These are phyloP conservation scores for Microtus pennsylvanicus DNA, from an alignment of 2,113 vertebrate species.

Conservation along the genomic window DNA sequence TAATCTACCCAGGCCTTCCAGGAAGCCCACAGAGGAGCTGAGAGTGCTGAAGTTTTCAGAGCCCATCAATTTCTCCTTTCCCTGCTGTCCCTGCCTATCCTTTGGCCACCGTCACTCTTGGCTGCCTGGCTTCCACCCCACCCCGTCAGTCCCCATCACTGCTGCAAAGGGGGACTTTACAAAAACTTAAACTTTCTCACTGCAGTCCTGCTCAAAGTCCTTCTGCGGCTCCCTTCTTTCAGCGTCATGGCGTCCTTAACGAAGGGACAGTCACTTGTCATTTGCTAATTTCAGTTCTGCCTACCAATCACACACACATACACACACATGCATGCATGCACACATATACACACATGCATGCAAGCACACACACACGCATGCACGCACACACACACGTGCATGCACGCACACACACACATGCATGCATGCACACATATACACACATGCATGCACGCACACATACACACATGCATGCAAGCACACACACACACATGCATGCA, in stretches of 20 bases:
- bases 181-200: background rate
- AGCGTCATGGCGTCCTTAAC: background rate
- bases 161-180: background rate
- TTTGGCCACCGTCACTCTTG: background rate
- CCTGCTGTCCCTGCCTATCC: background rate
- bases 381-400: too few relatives aligned
- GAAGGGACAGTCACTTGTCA: background rate
- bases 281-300: background rate
- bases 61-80: background rate
- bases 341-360: background rate
- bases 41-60: background rate
- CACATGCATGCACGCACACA: too few relatives aligned
- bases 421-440: too few relatives aligned
- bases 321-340: background rate
- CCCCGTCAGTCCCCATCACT: background rate
- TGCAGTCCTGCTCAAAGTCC: background rate
- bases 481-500: background rate
- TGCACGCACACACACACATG: background rate
- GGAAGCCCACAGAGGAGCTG: background rate
- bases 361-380: too few relatives aligned
- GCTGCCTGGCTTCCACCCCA: background rate
- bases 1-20: background rate
- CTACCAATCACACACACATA: background rate
- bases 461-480: too few relatives aligned
- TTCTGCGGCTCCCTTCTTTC: background rate